Base-by-base conservation (phyloP, 2,888 invertebrate genomes). In the Morinoia aosen region DNA sequence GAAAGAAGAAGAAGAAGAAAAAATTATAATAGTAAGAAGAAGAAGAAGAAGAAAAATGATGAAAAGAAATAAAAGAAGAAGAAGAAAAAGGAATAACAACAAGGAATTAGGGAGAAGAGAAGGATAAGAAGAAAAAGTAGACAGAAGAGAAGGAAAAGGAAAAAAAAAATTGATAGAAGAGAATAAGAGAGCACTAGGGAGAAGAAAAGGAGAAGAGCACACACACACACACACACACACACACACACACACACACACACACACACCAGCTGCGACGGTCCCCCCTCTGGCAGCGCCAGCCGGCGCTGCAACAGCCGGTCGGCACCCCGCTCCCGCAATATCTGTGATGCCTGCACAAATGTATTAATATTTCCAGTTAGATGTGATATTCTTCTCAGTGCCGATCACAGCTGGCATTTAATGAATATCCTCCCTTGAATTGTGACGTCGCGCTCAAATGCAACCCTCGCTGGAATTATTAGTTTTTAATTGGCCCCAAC, bases 291-390 rank as follows among this genome's bases (percentile, higher is more conserved):
- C 19, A 0, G 19, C 40, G 19, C 40, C 90, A 40, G 39, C 40
- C 33, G 14, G 90, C 40, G 90, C 76, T 90, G 90, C 90, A 90
- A 90, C 90, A 90, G 90, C 90, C 39, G 90, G 40, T 39, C 90
- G 7, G 40, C 39, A 39, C 90, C 16, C 90, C 10, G 90, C 90
- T 0, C 90, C 40, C 40, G 90, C 39, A 40, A 90, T 90, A 90
- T 90, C 19, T 39, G 10, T 90, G 39, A 39, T 90, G 39, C 76
- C 76, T 33, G 8, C 76, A 76, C 76, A 76, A 76, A 76, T 76
- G 76, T 76, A 76, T 76, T 76, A 76, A 76, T 76, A 76, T 76
- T 76, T 76, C 76, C 76, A 76, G 19, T 76, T 33, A 76, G 76
- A 76, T 76, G 76, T 76, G 76, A 76, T 76, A 76, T 76, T 76